Evolutionary conservation across 2,888 invertebrate genomes (phyloP), one percentile per base, ranked within the genome.

Genomic region (Liposcelis brunnea): DNA sequence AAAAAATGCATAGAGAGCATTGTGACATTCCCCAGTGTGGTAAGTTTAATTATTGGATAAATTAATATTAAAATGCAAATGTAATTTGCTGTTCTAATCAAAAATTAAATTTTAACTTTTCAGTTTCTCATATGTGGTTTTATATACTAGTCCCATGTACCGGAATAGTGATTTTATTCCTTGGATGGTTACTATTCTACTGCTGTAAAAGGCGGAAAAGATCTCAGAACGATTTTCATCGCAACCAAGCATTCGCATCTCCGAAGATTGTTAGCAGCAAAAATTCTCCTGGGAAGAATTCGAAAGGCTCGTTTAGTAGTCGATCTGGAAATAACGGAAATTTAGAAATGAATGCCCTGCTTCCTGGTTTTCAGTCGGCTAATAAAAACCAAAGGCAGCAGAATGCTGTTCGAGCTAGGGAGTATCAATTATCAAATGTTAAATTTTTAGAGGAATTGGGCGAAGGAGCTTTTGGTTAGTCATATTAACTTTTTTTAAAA

Each of bases 381-480:
- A 42, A 45, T 37, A 49, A 47, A 12, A 49, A 45, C 11, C 47
- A 46, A 45, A 40, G 47, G 31, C 43, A 33, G 36, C 37, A 36
- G 37, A 50, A 52, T n/a, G 53, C 60, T 1, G 59, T 75, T 2
- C 66, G 80, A 55, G 81, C 90, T 36, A 79, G 86, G 2, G 91
- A 93, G 55, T 90, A 87, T 59, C 80, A 84, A 0, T 68, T 89
- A 48, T 77, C 82, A 48, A 83, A 86, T 61, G 81, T 90, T 1
- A 74, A 79, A 51, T 87, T 93, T 59, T 70, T 89, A 40, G 87
- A 91, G 60, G 89, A 93, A 62, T 66, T 95, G 26, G 94, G 94
- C 16, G 93, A 94, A 66, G 94, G 97, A 10, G 91, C 93, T 26
- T 97, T 94, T 62, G 95, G 95, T 63, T 66, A 63, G 61, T 55